These are phyloP conservation scores for Neolamprologus caudopunctatus DNA, from an alignment of 2,113 vertebrate genomes.

Conservation along the genomic window DNA sequence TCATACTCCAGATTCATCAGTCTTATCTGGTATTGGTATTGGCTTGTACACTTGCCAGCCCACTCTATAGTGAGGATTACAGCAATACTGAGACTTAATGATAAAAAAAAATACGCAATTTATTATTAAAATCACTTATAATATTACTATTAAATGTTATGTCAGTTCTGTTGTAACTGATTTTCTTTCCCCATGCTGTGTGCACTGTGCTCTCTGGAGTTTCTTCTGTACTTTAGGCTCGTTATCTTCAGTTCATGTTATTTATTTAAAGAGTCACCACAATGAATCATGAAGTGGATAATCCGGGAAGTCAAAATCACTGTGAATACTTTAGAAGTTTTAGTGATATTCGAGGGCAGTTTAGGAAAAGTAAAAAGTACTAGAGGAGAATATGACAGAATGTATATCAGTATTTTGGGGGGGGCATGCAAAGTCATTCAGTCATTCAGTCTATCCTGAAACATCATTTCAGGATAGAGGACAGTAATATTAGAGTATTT, in stretches of 20 bases:
- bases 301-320: neutral
- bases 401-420: neutral
- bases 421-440: neutral
- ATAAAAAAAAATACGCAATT: neutral
- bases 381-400: neutral
- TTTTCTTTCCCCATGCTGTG: neutral
- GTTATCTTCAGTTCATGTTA: neutral
- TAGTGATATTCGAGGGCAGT: neutral
- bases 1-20: neutral
- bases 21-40: neutral
- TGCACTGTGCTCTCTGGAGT: neutral
- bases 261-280: neutral
- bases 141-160: neutral
- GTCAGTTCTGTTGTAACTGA: neutral
- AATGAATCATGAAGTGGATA: neutral
- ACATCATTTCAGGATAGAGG: neutral
- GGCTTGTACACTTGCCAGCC: neutral
- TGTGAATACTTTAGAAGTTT: neutral
- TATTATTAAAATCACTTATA: neutral
- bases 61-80: neutral
- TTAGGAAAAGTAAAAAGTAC: neutral
- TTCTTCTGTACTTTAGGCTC: neutral
- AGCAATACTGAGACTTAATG: neutral
- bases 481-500: neutral
- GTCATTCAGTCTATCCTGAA: neutral